Conservation (phyloP, 2,888 invertebrate genomes). For the Hyles lineata region DNA sequence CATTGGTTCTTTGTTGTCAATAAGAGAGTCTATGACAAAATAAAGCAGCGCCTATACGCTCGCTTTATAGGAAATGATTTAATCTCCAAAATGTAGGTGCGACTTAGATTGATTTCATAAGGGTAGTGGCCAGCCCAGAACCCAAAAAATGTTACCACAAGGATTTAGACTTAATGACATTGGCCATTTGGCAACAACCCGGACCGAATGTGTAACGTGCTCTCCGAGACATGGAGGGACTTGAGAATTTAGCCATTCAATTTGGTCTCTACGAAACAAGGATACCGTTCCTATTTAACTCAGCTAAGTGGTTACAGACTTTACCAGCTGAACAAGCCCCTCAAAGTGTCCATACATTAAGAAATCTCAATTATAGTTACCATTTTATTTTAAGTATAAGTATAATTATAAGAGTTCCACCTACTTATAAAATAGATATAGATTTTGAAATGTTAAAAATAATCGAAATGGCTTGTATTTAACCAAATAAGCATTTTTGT, state of each 20-base stretch:
- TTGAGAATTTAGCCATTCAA: neutral
- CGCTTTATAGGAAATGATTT: no score
- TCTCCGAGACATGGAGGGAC: constrained; percentile 14
- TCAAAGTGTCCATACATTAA: constrained; percentile 31
- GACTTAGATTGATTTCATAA: neutral
- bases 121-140: neutral
- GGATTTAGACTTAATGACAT: neutral
- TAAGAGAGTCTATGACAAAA: neutral
- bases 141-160: neutral
- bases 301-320: neutral
- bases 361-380: constrained; percentile 54
- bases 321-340: constrained; percentile 26
- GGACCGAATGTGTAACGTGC: constrained; percentile 6
- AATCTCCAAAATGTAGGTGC: no score
- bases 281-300: neutral
- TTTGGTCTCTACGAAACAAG: neutral
- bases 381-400: constrained; percentile 43
- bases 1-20: neutral
- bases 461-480: constrained; percentile 22
- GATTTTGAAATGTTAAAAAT: constrained; percentile 8
- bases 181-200: neutral
- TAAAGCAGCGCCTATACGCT: neutral
- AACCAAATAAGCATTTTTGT: constrained; percentile 25
- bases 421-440: constrained; percentile 28
- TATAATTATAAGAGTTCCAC: constrained; percentile 41